Percentiles rank a stretch among this genome's conserved stretches.
phyloP scores from a whole-genome alignment of 2,797 vertebrate genomes.

The Saxicola maurus region DNA sequence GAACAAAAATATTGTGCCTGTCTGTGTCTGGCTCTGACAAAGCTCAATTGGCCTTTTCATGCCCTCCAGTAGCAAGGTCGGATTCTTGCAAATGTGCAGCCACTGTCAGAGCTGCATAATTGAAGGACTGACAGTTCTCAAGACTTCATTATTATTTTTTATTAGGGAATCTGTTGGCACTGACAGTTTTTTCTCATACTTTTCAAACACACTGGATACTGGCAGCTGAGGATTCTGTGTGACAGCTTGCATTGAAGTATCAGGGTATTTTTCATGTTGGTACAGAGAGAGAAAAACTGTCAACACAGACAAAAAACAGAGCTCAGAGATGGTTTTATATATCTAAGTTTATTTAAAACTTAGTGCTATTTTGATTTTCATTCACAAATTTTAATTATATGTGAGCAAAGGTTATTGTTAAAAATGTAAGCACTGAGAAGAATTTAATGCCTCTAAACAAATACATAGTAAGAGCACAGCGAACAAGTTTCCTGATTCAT shows the following conservation, averaged over 20 bases:
- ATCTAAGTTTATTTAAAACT: constrained; percentile 10
- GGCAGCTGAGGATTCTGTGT: constrained; percentile 20
- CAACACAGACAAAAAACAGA: constrained; percentile 29
- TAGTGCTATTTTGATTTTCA: constrained; percentile 12
- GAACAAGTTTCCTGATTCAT: constrained; percentile 1
- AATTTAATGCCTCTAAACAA: constrained; percentile 6
- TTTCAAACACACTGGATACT: background rate
- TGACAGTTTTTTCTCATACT: constrained; percentile 35
- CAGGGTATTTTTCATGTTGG: constrained; percentile 17
- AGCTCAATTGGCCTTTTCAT: background rate
- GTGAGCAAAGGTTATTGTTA: constrained; percentile 1
- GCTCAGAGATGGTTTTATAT: background rate
- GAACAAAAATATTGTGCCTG: background rate
- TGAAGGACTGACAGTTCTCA: constrained; percentile 43
- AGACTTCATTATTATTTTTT: constrained; percentile 50
- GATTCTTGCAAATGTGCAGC: background rate
- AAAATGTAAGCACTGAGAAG: background rate
- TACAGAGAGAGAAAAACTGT: constrained; percentile 40
- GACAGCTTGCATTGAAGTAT: constrained; percentile 8
- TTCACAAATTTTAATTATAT: constrained; percentile 23
- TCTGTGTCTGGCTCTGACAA: background rate
- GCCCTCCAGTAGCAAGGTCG: background rate
- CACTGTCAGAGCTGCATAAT: background rate
- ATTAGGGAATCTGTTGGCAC: constrained; percentile 23
- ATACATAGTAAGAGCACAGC: background rate